phyloP scores from a whole-genome alignment of 2,113 vertebrate genomes.

The Lepus europaeus region DNA sequence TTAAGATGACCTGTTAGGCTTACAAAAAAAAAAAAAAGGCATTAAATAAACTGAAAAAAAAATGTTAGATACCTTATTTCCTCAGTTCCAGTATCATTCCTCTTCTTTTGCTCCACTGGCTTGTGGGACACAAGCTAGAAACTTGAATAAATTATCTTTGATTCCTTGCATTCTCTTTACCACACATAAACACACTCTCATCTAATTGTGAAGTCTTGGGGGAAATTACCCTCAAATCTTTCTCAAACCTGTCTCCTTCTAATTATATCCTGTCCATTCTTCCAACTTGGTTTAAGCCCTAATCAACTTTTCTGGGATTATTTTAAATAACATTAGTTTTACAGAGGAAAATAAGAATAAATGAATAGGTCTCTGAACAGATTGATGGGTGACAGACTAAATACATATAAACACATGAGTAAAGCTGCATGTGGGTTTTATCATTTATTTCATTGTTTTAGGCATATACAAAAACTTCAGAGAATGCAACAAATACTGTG shows the following conservation, averaged over 20 bases:
- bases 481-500: not conserved
- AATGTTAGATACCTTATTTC: not conserved
- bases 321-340: constrained; percentile 44
- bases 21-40: not conserved
- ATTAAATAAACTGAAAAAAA: not conserved
- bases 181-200: not conserved
- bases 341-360: constrained; percentile 23
- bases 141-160: not conserved
- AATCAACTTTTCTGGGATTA: not conserved
- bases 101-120: too few relatives aligned
- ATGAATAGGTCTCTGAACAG: not conserved
- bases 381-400: not conserved
- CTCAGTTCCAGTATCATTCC: not conserved
- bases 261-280: not conserved
- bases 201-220: not conserved
- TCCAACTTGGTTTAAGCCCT: not conserved
- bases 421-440: not conserved
- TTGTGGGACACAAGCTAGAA: not conserved
- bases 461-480: not conserved
- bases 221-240: not conserved
- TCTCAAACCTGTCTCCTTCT: not conserved
- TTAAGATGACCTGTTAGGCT: not conserved
- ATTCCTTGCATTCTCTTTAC: not conserved
- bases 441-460: not conserved
- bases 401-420: not conserved